Base-by-base conservation (phyloP, 2,888 invertebrate species). In the Elmis aenea region DNA sequence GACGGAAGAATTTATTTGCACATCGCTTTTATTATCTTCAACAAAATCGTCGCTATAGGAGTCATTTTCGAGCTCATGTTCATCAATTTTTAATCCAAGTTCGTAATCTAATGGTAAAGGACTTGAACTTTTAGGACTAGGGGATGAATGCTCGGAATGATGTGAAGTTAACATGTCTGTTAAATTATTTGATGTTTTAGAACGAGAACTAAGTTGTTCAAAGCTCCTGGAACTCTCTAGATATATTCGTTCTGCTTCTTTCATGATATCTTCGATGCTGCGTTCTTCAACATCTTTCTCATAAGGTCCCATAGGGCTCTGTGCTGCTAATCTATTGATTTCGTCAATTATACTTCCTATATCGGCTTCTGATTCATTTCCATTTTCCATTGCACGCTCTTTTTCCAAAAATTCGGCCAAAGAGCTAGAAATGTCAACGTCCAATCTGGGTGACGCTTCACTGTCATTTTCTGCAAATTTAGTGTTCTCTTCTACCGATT, bases 311-410 rank as follows among this genome's bases (percentile, higher is more conserved):
- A 68, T 50, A 5, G 68, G 67, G 48, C 68, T 68, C 48, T 66
- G 59, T 1, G 67, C 67, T 5, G 67, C 67, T 14, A 67, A 57
- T 44, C 79, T 76, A 48, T 76, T 78, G 2, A 83, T 81, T 66
- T 83, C 82, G 54, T 74, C 78, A 50, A 83, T 77, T 59, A 83
- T 80, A 63, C 75, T 75, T 48, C 77, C 81, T 5, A 81, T 76
- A 64, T 82, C 82, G 29, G 76, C 72, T 49, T 77, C 76, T 26
- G 69, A 71, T 13, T 50, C 42, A 27, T 55, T 47, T 23, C 58
- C 55, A 25, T 31, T 48, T 25, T 55, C 44, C 11, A 51, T 16
- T 24, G 56, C 53, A 14, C 55, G 58, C 37, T 67, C 67, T 40
- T 61, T 59, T 41, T 64, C 63, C 15, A 67, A 45, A 41, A 62